phyloP scores from a whole-genome alignment of 2,113 vertebrate genomes.

The Zosterops hypoxanthus region DNA sequence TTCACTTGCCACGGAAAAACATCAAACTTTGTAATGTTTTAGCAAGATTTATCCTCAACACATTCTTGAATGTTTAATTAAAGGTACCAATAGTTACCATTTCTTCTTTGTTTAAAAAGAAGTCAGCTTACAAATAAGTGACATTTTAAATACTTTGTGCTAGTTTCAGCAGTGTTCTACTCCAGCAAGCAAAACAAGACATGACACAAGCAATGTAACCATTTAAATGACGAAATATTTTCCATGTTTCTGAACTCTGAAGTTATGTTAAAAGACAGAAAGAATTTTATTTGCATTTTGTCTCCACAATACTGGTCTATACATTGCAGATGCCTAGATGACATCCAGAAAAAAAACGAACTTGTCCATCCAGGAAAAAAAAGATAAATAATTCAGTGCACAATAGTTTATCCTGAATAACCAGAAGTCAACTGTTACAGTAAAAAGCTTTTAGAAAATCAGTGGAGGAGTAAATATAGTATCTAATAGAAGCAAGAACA shows the following conservation, averaged over 20 bases:
- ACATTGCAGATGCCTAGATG: not conserved
- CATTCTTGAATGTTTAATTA: not conserved
- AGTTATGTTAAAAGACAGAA: not conserved
- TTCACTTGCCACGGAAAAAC: not conserved
- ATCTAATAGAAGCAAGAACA: not conserved
- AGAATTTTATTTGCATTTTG: not conserved
- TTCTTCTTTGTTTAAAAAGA: not conserved
- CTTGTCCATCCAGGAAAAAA: not conserved
- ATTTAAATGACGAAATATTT: not conserved
- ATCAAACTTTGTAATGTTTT: not conserved
- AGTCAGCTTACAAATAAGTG: not conserved
- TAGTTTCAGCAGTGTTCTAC: not conserved
- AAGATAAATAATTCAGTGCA: not conserved
- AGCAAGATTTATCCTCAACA: not conserved
- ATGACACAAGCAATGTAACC: not conserved
- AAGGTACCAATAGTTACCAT: not conserved
- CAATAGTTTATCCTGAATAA: not conserved
- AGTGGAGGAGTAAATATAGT: not conserved
- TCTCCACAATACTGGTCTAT: not conserved
- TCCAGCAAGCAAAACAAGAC: not conserved
- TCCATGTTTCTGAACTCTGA: not conserved
- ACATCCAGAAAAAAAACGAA: not conserved
- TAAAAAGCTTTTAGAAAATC: not conserved
- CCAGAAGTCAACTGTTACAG: not conserved
- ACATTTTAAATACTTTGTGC: not conserved